Conservation (phyloP, 2,888 invertebrate species). For the Eristalis pertinax region DNA sequence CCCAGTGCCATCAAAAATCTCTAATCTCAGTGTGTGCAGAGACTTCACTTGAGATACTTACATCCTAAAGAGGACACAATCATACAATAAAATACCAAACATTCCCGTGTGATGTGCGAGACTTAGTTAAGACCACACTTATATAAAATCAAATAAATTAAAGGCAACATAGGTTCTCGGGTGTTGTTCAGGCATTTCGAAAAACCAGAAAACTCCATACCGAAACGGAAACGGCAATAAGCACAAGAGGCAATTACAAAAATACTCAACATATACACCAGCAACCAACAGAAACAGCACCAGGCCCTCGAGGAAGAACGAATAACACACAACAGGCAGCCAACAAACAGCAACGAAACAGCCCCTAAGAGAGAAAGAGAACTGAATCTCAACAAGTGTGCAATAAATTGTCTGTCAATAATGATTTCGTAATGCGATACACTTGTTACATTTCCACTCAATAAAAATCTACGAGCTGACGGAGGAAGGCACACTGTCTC, state of each 20-base stretch:
- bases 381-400: conserved; percentile 73
- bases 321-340: conserved; percentile 50
- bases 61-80: conserved; percentile 43
- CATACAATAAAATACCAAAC: conserved; percentile 56
- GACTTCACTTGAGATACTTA: conserved; percentile 42
- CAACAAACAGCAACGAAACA: conserved; percentile 61
- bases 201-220: conserved; percentile 29
- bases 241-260: conserved; percentile 43
- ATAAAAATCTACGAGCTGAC: conserved; percentile 71
- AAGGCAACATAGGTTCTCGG: conserved; percentile 55
- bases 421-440: conserved; percentile 75
- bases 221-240: conserved; percentile 57
- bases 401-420: conserved; percentile 75
- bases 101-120: conserved; percentile 52
- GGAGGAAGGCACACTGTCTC: conserved; percentile 65
- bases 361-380: conserved; percentile 63
- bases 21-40: not conserved
- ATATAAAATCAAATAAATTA: conserved; percentile 69
- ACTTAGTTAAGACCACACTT: conserved; percentile 62
- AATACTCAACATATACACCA: conserved; percentile 25
- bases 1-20: not conserved
- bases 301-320: conserved; percentile 28
- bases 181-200: conserved; percentile 45
- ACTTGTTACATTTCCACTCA: conserved; percentile 74
- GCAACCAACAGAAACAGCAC: not conserved